Percentiles rank a stretch among this genome's conserved stretches.
Evolutionary conservation across 2,113 vertebrate species (phyloP).

Genomic region (Lasiurus cinereus): DNA sequence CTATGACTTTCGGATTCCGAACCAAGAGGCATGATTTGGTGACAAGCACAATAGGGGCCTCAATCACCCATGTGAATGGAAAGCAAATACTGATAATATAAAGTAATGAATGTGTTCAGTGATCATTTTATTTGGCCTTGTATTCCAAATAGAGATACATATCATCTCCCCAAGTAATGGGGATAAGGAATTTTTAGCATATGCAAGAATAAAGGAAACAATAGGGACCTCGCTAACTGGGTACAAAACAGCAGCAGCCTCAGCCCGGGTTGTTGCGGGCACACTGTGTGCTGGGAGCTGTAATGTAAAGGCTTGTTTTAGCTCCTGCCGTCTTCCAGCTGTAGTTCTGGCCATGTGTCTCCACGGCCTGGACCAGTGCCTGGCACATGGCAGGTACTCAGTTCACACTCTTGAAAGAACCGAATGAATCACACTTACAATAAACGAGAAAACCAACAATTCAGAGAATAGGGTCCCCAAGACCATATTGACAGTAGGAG

Average conservation of each 20-base stretch:
- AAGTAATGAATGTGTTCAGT: neutral
- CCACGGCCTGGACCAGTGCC: no score
- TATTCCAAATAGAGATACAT: neutral
- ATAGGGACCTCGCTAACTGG: neutral
- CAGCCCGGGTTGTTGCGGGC: neutral
- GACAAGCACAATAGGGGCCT: neutral
- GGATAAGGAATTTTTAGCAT: neutral
- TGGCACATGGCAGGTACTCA: neutral
- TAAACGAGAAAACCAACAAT: neutral
- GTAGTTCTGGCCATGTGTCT: neutral
- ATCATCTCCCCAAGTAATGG: neutral
- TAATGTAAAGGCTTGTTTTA: neutral
- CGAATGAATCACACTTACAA: neutral
- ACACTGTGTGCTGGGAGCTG: neutral
- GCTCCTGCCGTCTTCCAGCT: neutral
- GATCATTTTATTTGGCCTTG: neutral
- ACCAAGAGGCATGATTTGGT: neutral
- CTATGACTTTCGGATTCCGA: neutral
- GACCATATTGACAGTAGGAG: neutral
- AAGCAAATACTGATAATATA: constrained; percentile 17
- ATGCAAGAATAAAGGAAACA: neutral
- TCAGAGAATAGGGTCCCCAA: neutral
- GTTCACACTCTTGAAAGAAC: neutral
- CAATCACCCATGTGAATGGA: neutral
- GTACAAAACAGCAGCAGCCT: neutral